Percentiles rank a stretch among this genome's conserved stretches.
phyloP scores from a whole-genome alignment of 2,797 vertebrate genomes.

The Chelidonichthys spinosus region DNA sequence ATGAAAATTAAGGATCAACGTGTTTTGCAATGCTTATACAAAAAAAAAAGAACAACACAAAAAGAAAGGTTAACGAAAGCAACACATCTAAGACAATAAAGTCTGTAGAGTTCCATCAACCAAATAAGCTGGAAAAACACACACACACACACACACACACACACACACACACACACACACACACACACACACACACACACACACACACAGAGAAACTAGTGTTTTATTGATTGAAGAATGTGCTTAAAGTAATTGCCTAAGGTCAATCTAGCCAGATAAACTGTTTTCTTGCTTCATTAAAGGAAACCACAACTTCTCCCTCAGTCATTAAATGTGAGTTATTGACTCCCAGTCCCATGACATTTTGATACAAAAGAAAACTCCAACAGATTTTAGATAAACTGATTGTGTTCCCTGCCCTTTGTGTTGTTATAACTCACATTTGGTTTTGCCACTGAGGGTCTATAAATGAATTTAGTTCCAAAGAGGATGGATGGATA shows the following conservation, averaged over 20 bases:
- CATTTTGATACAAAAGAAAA: slow-evolving; percentile 73
- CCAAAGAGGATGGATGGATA: slow-evolving; percentile 38
- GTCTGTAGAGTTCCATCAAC: background rate
- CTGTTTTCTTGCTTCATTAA: slow-evolving; percentile 77
- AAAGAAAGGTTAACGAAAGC: background rate
- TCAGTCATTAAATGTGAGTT: slow-evolving; percentile 71
- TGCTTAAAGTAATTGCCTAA: slow-evolving; percentile 77
- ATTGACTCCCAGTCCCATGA: slow-evolving; percentile 72
- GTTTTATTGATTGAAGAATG: slow-evolving; percentile 75
- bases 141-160: background rate
- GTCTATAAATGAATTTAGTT: slow-evolving; percentile 41
- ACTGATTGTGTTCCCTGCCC: slow-evolving; percentile 61
- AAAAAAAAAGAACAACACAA: slow-evolving; percentile 4
- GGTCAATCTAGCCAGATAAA: slow-evolving; percentile 78
- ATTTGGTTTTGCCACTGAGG: slow-evolving; percentile 23
- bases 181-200: slow-evolving; percentile 11
- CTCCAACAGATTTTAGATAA: slow-evolving; percentile 60
- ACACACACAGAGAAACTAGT: slow-evolving; percentile 32
- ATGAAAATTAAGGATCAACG: background rate
- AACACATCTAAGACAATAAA: background rate
- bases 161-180: slow-evolving; percentile 4
- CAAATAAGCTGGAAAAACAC: slow-evolving; percentile 4
- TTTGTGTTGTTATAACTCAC: slow-evolving; percentile 51
- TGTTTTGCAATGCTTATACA: background rate
- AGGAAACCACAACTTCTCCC: slow-evolving; percentile 72